Percentiles rank a stretch among this genome's conserved stretches.
phyloP scores from a whole-genome alignment of 2,888 invertebrate species.

The Steromphala cineraria region DNA sequence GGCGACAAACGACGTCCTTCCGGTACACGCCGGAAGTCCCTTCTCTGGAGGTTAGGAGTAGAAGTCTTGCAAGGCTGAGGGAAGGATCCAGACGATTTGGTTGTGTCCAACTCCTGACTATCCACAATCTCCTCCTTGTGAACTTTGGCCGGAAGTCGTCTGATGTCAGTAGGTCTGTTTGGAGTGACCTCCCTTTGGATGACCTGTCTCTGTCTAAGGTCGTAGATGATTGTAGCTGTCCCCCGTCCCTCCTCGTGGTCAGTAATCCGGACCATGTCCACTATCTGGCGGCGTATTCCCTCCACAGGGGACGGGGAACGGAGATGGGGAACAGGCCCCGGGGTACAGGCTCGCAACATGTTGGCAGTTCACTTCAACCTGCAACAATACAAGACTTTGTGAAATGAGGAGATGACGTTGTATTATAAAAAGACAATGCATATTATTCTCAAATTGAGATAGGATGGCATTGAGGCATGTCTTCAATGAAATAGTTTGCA shows the following conservation, averaged over 20 bases:
- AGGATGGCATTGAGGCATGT: no score
- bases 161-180: background rate
- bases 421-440: no score
- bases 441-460: no score
- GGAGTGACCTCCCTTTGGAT: background rate
- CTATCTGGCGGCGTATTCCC: constrained; percentile 11
- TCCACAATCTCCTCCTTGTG: background rate
- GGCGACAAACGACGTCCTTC: background rate
- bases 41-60: background rate
- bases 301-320: background rate
- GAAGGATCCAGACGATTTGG: background rate
- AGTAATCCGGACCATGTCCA: constrained; percentile 14
- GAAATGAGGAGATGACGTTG: no score
- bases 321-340: constrained; percentile 16
- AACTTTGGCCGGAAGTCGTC: background rate
- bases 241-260: background rate
- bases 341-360: constrained; percentile 18
- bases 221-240: background rate
- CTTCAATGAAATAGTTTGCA: no score
- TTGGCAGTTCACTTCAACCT: background rate
- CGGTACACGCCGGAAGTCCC: background rate
- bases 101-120: background rate
- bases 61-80: constrained; percentile 2
- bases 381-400: background rate
- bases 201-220: background rate